phyloP scores from a whole-genome alignment of 2,888 invertebrate genomes.

The Lymantria dispar region DNA sequence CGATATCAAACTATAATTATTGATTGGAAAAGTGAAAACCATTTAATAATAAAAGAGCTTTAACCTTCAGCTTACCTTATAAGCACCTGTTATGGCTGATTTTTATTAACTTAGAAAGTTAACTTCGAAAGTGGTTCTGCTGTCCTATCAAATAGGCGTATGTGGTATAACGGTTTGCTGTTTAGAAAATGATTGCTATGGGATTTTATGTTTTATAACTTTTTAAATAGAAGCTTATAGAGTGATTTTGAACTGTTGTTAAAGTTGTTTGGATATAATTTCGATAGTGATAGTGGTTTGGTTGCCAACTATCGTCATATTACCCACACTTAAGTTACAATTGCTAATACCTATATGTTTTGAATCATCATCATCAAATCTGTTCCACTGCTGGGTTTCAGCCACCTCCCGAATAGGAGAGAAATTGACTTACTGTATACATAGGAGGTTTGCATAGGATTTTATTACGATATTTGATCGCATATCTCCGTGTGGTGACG shows the following conservation, averaged over 20 bases:
- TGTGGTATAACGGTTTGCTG: constrained; percentile 23
- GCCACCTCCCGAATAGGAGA: too few species aligned
- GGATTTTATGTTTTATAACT: constrained; percentile 13
- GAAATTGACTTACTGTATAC: too few species aligned
- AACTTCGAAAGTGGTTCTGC: constrained; percentile 42
- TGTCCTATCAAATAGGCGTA: constrained; percentile 42
- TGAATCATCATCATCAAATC: too few species aligned
- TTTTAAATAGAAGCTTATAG: neutral
- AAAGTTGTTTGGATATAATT: constrained; percentile 10
- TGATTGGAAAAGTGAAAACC: constrained; percentile 27
- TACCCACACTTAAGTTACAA: neutral
- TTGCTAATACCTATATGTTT: too few species aligned
- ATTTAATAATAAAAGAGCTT: constrained; percentile 16
- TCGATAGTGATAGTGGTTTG: constrained; percentile 33
- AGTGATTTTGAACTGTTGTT: neutral
- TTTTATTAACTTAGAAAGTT: constrained; percentile 48
- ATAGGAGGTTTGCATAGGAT: too few species aligned
- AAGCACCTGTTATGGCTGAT: constrained; percentile 29
- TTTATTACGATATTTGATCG: too few species aligned
- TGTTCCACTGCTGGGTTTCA: too few species aligned
- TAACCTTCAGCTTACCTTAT: constrained; percentile 21
- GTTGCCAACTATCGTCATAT: neutral
- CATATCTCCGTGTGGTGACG: too few species aligned
- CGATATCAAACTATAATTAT: constrained; percentile 11
- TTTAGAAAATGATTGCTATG: constrained; percentile 7